These are phyloP conservation scores for Uropetala carovei DNA, from an alignment of 2,888 invertebrate species.

Conservation along the genomic window DNA sequence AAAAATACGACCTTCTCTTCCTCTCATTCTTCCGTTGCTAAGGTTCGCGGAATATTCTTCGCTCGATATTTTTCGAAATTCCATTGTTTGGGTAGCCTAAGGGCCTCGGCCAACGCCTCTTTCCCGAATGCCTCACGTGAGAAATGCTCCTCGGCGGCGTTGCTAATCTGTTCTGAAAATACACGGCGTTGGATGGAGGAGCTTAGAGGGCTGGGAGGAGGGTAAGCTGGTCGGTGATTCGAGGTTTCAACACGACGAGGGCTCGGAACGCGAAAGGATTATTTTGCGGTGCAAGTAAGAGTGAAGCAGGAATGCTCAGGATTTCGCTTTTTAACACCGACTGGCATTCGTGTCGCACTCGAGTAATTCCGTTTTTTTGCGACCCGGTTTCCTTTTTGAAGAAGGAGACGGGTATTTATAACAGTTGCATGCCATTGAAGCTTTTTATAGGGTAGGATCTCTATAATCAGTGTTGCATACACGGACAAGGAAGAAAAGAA, in stretches of 20 bases:
- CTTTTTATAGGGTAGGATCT: too few species aligned
- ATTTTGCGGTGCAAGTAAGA: background rate
- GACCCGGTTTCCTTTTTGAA: too few species aligned
- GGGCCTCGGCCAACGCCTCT: background rate
- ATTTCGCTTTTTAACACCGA: background rate
- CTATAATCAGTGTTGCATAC: too few species aligned
- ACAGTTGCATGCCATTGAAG: too few species aligned
- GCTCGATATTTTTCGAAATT: slow-evolving; percentile 32
- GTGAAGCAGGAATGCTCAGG: background rate
- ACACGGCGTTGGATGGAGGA: background rate
- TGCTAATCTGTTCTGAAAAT: slow-evolving; percentile 18
- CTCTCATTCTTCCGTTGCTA: background rate
- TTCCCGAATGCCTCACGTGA: background rate
- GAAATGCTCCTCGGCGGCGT: slow-evolving; percentile 11
- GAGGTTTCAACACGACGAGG: background rate
- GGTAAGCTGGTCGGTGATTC: background rate
- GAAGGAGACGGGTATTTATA: too few species aligned
- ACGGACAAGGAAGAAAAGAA: too few species aligned
- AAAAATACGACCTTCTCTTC: slow-evolving; percentile 12
- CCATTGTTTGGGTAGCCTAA: slow-evolving; percentile 37
- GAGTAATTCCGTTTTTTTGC: too few species aligned
- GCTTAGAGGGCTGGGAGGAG: background rate
- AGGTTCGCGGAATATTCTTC: slow-evolving; percentile 21
- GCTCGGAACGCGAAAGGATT: background rate
- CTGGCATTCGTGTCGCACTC: too few species aligned